phyloP scores from a whole-genome alignment of 2,888 invertebrate species.

The Phymatocera aterrima region DNA sequence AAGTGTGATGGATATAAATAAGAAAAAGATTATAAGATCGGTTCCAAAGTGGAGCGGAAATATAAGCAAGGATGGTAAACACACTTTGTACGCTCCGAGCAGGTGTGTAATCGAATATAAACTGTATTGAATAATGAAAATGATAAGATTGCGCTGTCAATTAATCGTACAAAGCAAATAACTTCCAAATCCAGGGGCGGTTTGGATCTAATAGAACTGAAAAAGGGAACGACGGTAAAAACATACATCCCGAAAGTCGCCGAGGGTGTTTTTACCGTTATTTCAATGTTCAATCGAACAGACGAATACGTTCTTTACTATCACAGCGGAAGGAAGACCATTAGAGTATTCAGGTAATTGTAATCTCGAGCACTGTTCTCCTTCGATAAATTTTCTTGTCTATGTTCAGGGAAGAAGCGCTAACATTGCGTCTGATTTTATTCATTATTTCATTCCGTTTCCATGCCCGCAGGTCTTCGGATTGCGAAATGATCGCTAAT shows the following conservation, averaged over 20 bases:
- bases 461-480: constrained; percentile 81
- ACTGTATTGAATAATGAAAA: background rate
- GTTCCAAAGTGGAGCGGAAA: constrained; percentile 95
- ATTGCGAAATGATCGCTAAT: constrained; percentile 95
- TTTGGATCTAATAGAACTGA: constrained; percentile 93
- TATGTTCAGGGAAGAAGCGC: too few relatives aligned
- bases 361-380: too few relatives aligned
- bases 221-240: constrained; percentile 90
- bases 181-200: constrained; percentile 84
- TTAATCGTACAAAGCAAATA: too few relatives aligned
- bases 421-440: too few relatives aligned
- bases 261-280: constrained; percentile 97
- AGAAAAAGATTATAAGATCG: constrained; percentile 90
- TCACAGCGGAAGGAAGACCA: constrained; percentile 95
- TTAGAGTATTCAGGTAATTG: constrained; percentile 89
- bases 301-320: constrained; percentile 98
- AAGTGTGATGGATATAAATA: constrained; percentile 92
- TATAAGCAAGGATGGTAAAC: constrained; percentile 90
- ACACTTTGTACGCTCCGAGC: constrained; percentile 94
- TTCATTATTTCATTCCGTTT: background rate
- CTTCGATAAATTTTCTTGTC: too few relatives aligned
- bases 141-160: too few relatives aligned
- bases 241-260: constrained; percentile 96
- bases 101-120: constrained; percentile 71
- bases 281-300: constrained; percentile 94